Base-by-base conservation (phyloP, 2,113 vertebrate species). In the Peromyscus leucopus region DNA sequence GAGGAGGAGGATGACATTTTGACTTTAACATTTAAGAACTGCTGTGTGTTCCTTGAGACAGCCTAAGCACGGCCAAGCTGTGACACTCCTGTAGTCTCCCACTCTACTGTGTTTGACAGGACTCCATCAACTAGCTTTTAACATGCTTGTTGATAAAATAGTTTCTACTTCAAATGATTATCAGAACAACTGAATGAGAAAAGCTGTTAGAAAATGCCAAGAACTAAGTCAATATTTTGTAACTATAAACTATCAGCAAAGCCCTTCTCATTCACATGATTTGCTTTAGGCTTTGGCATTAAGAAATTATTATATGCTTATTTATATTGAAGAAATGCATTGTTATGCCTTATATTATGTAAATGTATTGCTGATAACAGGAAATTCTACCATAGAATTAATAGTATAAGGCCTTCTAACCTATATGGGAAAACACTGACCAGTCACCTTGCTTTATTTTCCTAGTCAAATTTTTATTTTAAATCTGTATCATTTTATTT, bases 301-400 rank as follows among this genome's bases (percentile, higher is more conserved):
- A 93, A 93, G 39, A 96, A 90, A 83, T 7, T 67, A 55, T 79
- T 51, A 79, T 31, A 26, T 46, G 21, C 42, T 71, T 78, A 36
- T 72, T 96, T 94, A 78, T 92, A 28, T 55, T 61, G 75, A 80
- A 84, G 21, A 96, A 92, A 88, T 74, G 39, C 22, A 3, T 36
- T 48, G 72, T 36, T 65, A 42, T 57, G 61, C 61, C 46, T 76
- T 46, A 46, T 76, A 15, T 24, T 76, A 46, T 15, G 5, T 46
- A 76, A 42, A 76, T 76, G 24, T 26, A 46, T 76, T 76, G 42
- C 46, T 76, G 74, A 15, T 78, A 22, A 72, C 12, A 76, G 51
- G n/a, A 55, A 96, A n/a, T 59, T 80, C 26, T 51, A 80, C 9
- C 12, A 84, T 90, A 91, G 12, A 59, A 2, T 39, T 8, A 74